Evolutionary conservation across 2,113 vertebrate species (phyloP), one percentile per base, ranked within the genome.

Genomic region (Mesitornis unicolor): DNA sequence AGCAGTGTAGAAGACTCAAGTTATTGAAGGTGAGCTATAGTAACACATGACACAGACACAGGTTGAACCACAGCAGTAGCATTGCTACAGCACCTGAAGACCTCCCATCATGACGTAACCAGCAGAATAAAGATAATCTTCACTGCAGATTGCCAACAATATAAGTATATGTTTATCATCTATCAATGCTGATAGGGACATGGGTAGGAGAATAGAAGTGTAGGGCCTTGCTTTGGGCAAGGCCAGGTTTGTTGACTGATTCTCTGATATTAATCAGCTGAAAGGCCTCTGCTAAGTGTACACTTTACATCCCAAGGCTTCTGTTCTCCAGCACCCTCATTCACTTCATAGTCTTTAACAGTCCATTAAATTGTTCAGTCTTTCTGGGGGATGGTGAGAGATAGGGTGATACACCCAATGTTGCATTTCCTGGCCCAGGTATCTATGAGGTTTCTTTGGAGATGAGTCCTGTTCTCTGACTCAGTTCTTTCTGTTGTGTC

Each of bases 101-200:
- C 7, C 4, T 90, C 33, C 42, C 19, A 29, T 45, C 33, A 12
- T 67, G 50, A 56, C 10, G 51, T 9, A 67, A 8, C 7, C 29
- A 71, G 0, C 0, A 45, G n/a, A 75, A 42, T n/a, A 79, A 75
- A 83, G 3, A 57, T n/a, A 2, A 6, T 51, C 6, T 24, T 61
- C n/a, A 13, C 7, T 42, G 29, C 6, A 28, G 14, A 76, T 65
- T 71, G 40, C 5, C 14, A 71, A 19, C 6, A 35, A 33, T 28
- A 3, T n/a, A 15, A 40, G 7, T 19, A 45, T 31, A 4, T 20
- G 36, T 87, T 64, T 84, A 45, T 42, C 7, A 36, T 14, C 16
- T 70, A 5, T 17, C 54, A 56, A 40, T 65, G 28, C 11, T 38
- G n/a, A n/a, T 50, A 56, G 9, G 2, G 4, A 15, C 33, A 47